Percentiles rank a stretch among this genome's conserved stretches.
These are phyloP conservation scores for Hymenopus coronatus DNA, from an alignment of 2,888 invertebrate genomes.

Conservation along the genomic window DNA sequence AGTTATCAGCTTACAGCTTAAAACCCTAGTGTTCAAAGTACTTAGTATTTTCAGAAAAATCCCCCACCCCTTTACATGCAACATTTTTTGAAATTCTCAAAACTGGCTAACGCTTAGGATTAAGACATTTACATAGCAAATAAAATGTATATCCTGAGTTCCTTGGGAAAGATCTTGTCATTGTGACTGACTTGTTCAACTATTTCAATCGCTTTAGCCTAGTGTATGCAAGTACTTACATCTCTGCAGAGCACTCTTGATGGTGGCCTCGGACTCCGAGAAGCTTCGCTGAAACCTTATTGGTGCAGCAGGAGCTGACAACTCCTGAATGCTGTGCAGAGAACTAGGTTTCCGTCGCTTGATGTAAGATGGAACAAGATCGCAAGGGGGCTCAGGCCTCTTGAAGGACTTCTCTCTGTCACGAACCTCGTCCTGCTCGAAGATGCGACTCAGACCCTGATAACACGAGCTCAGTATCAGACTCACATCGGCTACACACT, in stretches of 20 bases:
- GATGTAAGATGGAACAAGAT: constrained; percentile 49
- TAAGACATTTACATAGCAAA: too few relatives aligned
- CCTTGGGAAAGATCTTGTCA: too few relatives aligned
- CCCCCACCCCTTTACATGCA: too few relatives aligned
- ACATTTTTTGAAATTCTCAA: too few relatives aligned
- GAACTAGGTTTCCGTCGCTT: constrained; percentile 47
- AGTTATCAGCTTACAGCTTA: too few relatives aligned
- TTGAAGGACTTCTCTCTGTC: constrained; percentile 53
- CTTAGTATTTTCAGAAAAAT: too few relatives aligned
- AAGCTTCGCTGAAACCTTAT: constrained; percentile 56
- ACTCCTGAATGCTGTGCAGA: constrained; percentile 25
- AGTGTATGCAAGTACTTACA: constrained; percentile 56
- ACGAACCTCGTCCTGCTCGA: not conserved
- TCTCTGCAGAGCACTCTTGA: constrained; percentile 69
- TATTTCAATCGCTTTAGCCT: too few relatives aligned
- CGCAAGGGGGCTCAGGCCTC: constrained; percentile 62
- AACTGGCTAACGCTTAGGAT: too few relatives aligned
- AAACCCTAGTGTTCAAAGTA: too few relatives aligned
- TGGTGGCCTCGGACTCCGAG: constrained; percentile 74
- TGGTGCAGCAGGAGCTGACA: not conserved
- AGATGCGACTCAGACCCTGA: not conserved
- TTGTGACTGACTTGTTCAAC: too few relatives aligned
- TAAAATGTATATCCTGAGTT: too few relatives aligned
- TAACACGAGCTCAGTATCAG: not conserved
- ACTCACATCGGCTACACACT: too few relatives aligned